Evolutionary conservation across 2,888 invertebrate species (phyloP), one percentile per base, ranked within the genome.

Genomic region (Platynereis dumerilii): DNA sequence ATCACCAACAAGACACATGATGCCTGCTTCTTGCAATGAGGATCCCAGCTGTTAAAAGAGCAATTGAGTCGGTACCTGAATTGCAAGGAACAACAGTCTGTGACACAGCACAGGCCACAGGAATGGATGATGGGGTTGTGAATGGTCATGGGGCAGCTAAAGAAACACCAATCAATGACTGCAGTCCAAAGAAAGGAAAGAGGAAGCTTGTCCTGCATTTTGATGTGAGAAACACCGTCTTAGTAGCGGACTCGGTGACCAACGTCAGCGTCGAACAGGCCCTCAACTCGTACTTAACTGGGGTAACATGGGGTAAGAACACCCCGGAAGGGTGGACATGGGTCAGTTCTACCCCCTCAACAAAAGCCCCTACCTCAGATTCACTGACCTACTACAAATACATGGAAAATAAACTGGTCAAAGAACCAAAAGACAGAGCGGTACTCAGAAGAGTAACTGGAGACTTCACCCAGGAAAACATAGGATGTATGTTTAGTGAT

Each of bases 201-300:
- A 42, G 72, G 20, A 83, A 83, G 69, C 75, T 83, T 7, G 70
- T 84, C 34, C 71, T 84, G 15, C 83, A 84, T 70, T 78, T 84
- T 67, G 84, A 84, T 68, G 76, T 82, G 22, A 70, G 83, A 48
- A 84, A 84, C 70, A 84, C 84, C 1, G 74, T 83, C 27, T 72
- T 83, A 5, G 82, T 84, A 15, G 80, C 83, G 1, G 82, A 82
- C 66, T 78, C 79, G 2, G 74, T 82, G 7, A 80, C 81, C 1
- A 76, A 78, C 52, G 78, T 81, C 0, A 75, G 74, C 26, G 79
- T 82, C 45, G 82, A 82, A 65, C 78, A 81, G 62, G 83, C 82
- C 1, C 73, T 84, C n/a, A 83, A 83, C 68, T 79, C 80, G 58
- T 84, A 80, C 70, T 75, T 84, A 24, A 80, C 83, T 0, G 80